Base-by-base conservation (phyloP, 1,140 invertebrate genomes). In the Melitaea cinxia region DNA sequence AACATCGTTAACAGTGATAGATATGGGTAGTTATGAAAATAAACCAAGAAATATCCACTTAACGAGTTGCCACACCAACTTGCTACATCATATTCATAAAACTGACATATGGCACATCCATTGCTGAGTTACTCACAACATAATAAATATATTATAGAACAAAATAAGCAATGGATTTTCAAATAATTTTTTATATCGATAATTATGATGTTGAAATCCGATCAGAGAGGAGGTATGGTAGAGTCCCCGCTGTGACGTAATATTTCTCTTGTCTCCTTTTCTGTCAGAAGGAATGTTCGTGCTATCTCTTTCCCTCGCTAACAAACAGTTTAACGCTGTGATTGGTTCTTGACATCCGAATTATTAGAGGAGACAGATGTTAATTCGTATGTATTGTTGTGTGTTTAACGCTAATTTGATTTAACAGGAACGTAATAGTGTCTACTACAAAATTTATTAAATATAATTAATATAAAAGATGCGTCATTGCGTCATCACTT, bases 1-100 rank as follows among this genome's bases (percentile, higher is more conserved):
- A 90, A 90, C 87, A 88, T 89, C 84, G 88, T 90, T 90, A 90
- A 88, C 88, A 85, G 83, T 90, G 85, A 90, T 90, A 88, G 87
- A 90, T 90, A 85, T 75, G 80, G 77, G 82, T 89, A 85, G 81
- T 90, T 90, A 88, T 82, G 84, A 86, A 89, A 90, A 90, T 88
- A 88, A 88, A 90, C 80, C 75, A 88, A 88, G 80, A 83, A 73
- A 80, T 76, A 65, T 57, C 69, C 58, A 70, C 69, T 80, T 88
- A 90, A 90, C 88, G 85, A 90, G 84, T 74, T 78, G 59, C 30
- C 26, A 56, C 78, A 81, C 77, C 74, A 77, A 70, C 28, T 47
- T 47, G 3, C 17, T 5, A 4, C 12, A 24, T 26, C 26, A n/a
- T 15, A 6, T 55, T 10, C 24, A 24, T 2, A 14, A 12, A 10